phyloP scores from a whole-genome alignment of 2,113 vertebrate genomes.

The Triplophysa tibetana region DNA sequence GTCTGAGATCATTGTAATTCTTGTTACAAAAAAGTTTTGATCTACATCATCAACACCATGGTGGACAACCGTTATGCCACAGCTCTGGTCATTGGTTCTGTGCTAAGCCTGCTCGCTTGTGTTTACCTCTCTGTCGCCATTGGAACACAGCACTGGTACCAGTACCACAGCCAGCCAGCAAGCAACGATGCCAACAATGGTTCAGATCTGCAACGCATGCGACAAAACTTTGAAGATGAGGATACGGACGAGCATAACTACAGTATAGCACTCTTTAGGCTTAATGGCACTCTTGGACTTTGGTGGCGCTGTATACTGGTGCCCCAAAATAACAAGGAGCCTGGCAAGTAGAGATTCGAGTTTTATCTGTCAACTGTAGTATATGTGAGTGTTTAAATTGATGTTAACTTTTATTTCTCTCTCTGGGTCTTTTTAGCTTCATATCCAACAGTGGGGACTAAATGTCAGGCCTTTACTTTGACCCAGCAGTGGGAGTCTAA shows the following conservation, averaged over 20 bases:
- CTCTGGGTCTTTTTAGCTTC: neutral
- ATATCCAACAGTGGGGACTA: constrained; percentile 79
- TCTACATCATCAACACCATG: constrained; percentile 62
- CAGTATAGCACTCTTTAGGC: constrained; percentile 76
- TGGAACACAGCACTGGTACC: constrained; percentile 94
- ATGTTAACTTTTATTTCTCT: neutral
- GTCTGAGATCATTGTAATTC: neutral
- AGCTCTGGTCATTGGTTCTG: constrained; percentile 92
- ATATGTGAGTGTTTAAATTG: too few relatives aligned
- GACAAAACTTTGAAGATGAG: constrained; percentile 69
- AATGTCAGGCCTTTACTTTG: constrained; percentile 86
- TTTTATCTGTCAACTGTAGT: too few relatives aligned
- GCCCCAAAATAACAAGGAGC: constrained; percentile 70
- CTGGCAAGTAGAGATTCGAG: constrained; percentile 68
- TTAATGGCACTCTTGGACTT: constrained; percentile 86
- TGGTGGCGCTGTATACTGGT: constrained; percentile 90
- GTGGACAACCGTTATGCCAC: constrained; percentile 98
- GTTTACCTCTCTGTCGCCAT: constrained; percentile 93
- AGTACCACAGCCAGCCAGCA: constrained; percentile 79
- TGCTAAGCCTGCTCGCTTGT: constrained; percentile 91
- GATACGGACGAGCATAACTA: constrained; percentile 80
- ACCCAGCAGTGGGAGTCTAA: constrained; percentile 86
- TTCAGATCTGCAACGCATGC: constrained; percentile 63
- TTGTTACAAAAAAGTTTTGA: neutral
- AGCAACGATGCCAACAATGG: constrained; percentile 74